Evolutionary conservation across 1,140 invertebrate species (phyloP).

Genomic region (Temnothorax curvispinosus): DNA sequence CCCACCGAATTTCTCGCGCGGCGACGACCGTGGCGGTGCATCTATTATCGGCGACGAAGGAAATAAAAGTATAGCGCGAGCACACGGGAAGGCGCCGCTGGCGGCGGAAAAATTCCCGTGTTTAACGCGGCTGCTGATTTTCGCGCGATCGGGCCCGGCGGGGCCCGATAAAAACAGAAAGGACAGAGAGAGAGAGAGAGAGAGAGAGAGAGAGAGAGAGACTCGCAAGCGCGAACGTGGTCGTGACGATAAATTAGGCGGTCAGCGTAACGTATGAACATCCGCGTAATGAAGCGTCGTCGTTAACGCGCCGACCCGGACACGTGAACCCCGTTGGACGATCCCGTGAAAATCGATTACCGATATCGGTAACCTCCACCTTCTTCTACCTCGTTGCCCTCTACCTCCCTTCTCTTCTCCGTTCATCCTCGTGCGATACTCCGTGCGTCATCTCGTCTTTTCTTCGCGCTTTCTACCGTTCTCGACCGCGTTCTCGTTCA

Average conservation of each 20-base stretch:
- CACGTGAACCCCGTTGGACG: slow-evolving; percentile 45
- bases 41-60: slow-evolving; percentile 39
- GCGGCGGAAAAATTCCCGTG: slow-evolving; percentile 1
- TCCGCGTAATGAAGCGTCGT: slow-evolving; percentile 69
- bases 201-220: background rate
- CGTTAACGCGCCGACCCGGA: slow-evolving; percentile 50
- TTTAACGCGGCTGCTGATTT: slow-evolving; percentile 33
- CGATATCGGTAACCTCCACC: slow-evolving; percentile 58
- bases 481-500: slow-evolving; percentile 13
- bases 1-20: slow-evolving; percentile 34
- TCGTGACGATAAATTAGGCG: slow-evolving; percentile 67
- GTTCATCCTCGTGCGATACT: slow-evolving; percentile 33
- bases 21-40: slow-evolving; percentile 23
- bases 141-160: background rate
- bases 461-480: slow-evolving; percentile 39
- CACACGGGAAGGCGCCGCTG: background rate
- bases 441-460: slow-evolving; percentile 36
- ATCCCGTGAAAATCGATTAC: slow-evolving; percentile 72
- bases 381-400: slow-evolving; percentile 15
- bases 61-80: slow-evolving; percentile 17
- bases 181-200: background rate
- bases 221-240: background rate
- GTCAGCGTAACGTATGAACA: slow-evolving; percentile 65
- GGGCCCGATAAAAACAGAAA: slow-evolving; percentile 20
- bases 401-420: slow-evolving; percentile 6